A percentile compares a stretch with the other conserved stretches of the same genome.
phyloP scores from a whole-genome alignment of 2,113 vertebrate genomes.

The Muscicapa adusta region DNA sequence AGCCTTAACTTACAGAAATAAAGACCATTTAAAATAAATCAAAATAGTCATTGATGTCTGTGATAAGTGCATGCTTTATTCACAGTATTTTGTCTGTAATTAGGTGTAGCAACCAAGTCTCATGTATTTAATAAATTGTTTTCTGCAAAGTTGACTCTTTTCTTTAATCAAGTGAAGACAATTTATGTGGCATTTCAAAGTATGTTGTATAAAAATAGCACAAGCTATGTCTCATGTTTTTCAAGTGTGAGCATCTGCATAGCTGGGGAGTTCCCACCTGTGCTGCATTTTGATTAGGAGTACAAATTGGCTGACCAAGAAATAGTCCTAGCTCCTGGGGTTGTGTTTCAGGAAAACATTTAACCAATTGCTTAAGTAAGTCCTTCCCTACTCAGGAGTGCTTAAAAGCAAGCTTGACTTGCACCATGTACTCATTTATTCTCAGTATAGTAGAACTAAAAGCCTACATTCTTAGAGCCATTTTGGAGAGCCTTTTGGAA shows the following conservation, averaged over 20 bases:
- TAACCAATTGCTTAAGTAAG: neutral
- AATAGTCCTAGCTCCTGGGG: neutral
- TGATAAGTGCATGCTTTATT: slow-evolving; percentile 61
- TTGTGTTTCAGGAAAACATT: neutral
- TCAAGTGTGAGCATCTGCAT: neutral
- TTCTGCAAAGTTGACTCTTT: slow-evolving; percentile 56
- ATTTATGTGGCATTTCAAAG: neutral
- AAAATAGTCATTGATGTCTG: slow-evolving; percentile 34
- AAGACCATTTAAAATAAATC: slow-evolving; percentile 45
- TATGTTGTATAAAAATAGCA: neutral
- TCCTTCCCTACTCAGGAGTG: neutral
- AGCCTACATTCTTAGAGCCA: neutral
- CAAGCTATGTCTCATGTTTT: neutral
- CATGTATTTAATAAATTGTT: slow-evolving; percentile 65
- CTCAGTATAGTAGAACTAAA: neutral
- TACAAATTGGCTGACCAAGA: neutral
- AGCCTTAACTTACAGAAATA: slow-evolving; percentile 57
- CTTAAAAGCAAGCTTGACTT: neutral
- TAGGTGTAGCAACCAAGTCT: slow-evolving; percentile 35
- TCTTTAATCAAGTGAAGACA: slow-evolving; percentile 17
- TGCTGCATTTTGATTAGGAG: neutral
- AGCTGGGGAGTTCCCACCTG: neutral
- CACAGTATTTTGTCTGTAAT: slow-evolving; percentile 60
- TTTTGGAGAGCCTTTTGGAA: neutral
- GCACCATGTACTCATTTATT: neutral